phyloP scores from a whole-genome alignment of 1,140 invertebrate genomes.

The Sarcophaga peregrina region DNA sequence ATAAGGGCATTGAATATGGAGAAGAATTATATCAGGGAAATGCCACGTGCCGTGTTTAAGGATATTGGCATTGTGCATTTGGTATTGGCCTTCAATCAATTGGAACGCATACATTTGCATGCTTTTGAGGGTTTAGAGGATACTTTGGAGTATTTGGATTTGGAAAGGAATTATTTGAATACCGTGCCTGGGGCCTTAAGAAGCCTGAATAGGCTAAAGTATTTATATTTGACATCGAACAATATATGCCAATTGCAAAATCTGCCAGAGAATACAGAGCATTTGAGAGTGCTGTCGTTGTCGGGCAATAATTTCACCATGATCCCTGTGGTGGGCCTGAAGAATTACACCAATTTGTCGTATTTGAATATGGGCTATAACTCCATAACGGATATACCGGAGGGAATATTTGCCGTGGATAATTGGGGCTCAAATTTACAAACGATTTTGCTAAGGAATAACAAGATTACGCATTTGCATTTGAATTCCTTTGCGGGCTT shows the following conservation, averaged over 20 bases:
- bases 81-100: slow-evolving; percentile 81
- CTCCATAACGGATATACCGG: slow-evolving; percentile 78
- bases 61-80: slow-evolving; percentile 78
- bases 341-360: slow-evolving; percentile 75
- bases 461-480: slow-evolving; percentile 81
- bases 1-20: slow-evolving; percentile 84
- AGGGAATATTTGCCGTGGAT: slow-evolving; percentile 76
- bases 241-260: slow-evolving; percentile 71
- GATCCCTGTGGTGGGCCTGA: slow-evolving; percentile 77
- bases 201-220: slow-evolving; percentile 76
- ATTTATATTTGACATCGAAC: slow-evolving; percentile 87
- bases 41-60: slow-evolving; percentile 75
- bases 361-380: slow-evolving; percentile 91
- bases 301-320: slow-evolving; percentile 81
- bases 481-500: slow-evolving; percentile 78
- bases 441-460: slow-evolving; percentile 86
- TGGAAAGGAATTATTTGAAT: slow-evolving; percentile 82
- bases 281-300: slow-evolving; percentile 81
- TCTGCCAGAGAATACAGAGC: slow-evolving; percentile 67
- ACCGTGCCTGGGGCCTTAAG: slow-evolving; percentile 76
- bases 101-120: slow-evolving; percentile 75
- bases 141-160: slow-evolving; percentile 82
- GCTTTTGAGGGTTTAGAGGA: slow-evolving; percentile 79
- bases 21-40: slow-evolving; percentile 71
- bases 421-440: slow-evolving; percentile 83